Conservation (phyloP, 2,797 vertebrate genomes). For the Megalops cyprinoides region DNA sequence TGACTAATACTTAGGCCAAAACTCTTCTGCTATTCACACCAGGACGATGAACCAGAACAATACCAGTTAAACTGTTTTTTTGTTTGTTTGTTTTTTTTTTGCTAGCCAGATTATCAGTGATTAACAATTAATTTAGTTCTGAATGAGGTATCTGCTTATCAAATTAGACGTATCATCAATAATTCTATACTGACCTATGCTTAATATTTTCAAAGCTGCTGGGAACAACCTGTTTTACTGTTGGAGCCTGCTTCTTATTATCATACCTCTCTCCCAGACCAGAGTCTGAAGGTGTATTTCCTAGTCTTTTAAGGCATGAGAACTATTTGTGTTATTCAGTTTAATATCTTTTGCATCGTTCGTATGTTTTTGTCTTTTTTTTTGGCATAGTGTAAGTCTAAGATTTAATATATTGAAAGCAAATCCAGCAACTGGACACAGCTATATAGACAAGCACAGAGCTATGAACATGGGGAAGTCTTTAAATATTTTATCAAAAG, state of each 20-base stretch:
- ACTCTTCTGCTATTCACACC: not conserved
- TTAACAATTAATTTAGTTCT: too few relatives aligned
- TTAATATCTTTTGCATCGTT: slow-evolving; percentile 34
- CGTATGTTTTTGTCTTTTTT: slow-evolving; percentile 34
- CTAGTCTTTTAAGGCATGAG: slow-evolving; percentile 36
- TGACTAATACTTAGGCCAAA: not conserved
- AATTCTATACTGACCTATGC: not conserved
- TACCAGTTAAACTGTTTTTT: not conserved
- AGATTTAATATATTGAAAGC: slow-evolving; percentile 21
- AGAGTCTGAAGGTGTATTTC: slow-evolving; percentile 39
- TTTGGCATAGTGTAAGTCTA: slow-evolving; percentile 34
- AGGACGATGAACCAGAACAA: not conserved
- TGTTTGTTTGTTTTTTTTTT: not conserved
- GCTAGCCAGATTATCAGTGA: too few relatives aligned
- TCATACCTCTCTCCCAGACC: slow-evolving; percentile 26
- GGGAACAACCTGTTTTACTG: slow-evolving; percentile 29
- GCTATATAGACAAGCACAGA: not conserved
- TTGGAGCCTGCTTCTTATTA: slow-evolving; percentile 40
- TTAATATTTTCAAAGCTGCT: not conserved
- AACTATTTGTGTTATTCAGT: slow-evolving; percentile 44
- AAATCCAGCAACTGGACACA: not conserved
- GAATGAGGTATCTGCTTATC: too few relatives aligned
- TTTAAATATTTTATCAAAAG: too few relatives aligned
- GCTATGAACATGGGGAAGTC: not conserved
- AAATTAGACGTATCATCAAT: too few relatives aligned